Base-by-base conservation (phyloP, 2,797 vertebrate species). In the Poliocrania exsul region DNA sequence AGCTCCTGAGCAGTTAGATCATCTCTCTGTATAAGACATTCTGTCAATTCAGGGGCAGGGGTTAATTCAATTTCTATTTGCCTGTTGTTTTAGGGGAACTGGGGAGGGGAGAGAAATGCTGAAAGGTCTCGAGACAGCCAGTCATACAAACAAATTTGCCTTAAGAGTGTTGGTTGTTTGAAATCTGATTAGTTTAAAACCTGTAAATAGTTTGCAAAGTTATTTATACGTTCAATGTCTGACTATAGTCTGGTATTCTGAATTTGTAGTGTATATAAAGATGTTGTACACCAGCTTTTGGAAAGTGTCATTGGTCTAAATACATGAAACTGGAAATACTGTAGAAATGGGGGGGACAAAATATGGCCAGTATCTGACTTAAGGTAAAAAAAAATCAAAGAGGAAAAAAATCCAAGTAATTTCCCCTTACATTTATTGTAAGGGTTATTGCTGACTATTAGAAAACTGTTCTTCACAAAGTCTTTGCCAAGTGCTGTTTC, bases 171-270 rank as follows among this genome's bases (percentile, higher is more conserved):
- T 84, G 82, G 87, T 94, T 89, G 91, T 70, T 91, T 88, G 80
- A 78, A 96, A 92, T 64, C 77, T 53, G 85, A 84, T 95, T 75
- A 90, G 93, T 93, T 90, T 62, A 91, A 96, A 88, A 90, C 64
- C 11, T 94, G 95, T 97, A 96, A 96, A 96, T 97, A 96, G 86
- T 97, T 97, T 91, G 89, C 87, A 73, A 88, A 96, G 85, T 94
- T 96, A 96, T 96, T 97, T 96, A 96, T 96, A 92, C 86, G 81
- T 96, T 92, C 88, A 46, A 11, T 90, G 87, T 95, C 91, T 91
- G 87, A 95, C 77, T 83, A 28, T 56, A 90, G 85, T 96, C 94
- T 91, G 92, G 85, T 91, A 73, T 92, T 53, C 66, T 88, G 82
- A 91, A 92, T 93, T 96, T 96, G 89, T 90, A 96, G 87, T 92